phyloP scores from a whole-genome alignment of 2,888 invertebrate genomes.

The Phorcus lineatus region DNA sequence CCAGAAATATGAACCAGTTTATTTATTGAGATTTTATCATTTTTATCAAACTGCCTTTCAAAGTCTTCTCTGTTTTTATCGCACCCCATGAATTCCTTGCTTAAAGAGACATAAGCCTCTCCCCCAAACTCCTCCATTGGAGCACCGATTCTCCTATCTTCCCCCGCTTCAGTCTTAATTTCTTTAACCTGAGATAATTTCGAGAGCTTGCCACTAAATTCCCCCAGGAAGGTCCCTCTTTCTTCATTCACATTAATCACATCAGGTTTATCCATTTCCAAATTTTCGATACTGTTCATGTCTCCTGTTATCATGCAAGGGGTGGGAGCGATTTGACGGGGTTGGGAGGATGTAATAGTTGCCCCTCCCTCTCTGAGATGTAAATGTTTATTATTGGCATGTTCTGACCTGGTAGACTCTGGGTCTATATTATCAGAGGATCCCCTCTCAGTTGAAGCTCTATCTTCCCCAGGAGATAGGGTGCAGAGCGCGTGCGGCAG shows the following conservation, averaged over 20 bases:
- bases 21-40: constrained; percentile 26
- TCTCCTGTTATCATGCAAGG: not conserved
- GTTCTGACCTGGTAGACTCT: not conserved
- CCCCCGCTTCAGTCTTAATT: constrained; percentile 19
- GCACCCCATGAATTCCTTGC: constrained; percentile 8
- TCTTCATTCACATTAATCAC: constrained; percentile 3
- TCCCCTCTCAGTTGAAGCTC: not conserved
- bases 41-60: constrained; percentile 24
- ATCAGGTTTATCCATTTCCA: not conserved
- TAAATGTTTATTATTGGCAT: constrained; percentile 19
- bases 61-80: constrained; percentile 20
- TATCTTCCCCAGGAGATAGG: not conserved
- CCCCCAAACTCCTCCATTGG: not conserved
- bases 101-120: constrained; percentile 5
- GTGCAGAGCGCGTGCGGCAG: not conserved
- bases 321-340: not conserved
- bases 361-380: not conserved
- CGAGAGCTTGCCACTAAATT: not conserved
- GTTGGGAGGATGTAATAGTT: not conserved
- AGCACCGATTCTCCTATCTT: not conserved
- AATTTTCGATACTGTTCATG: not conserved
- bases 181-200: constrained; percentile 22
- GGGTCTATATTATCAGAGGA: not conserved
- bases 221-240: constrained; percentile 1
- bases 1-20: constrained; percentile 23